Base-by-base conservation (phyloP, 2,888 invertebrate genomes). In the Andrena marginata region DNA sequence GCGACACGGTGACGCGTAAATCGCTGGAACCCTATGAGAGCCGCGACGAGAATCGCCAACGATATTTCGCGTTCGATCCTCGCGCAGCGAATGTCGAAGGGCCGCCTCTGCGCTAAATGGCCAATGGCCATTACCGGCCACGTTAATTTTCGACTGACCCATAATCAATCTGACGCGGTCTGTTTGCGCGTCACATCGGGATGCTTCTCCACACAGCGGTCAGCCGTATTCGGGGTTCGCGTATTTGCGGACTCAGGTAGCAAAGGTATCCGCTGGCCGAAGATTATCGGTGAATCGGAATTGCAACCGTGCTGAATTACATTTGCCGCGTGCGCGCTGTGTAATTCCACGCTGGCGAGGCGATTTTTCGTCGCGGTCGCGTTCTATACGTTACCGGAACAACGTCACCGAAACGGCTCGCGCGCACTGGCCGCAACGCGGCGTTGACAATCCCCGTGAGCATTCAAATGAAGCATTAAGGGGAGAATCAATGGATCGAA, bases 101-200 rank as follows among this genome's bases (percentile, higher is more conserved):
- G 29, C 4, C 10, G 4, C 2, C 4, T 29, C 8, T 13, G 35
- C 64, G 56, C 67, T 74, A 74, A 80, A 62, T 51, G 71, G 63
- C 71, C 69, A 60, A 67, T 67, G 56, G 33, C 70, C 48, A 16
- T 63, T 23, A 42, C 63, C 51, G 79, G 70, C 54, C 42, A 79
- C 64, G 86, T 74, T 84, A 80, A 87, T 87, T 86, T 87, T 77
- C 86, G 48, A 74, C 74, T 72, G 85, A 84, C 67, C 75, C 65
- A 85, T 88, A 84, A 88, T 87, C 85, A 67, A 80, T 51, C 76
- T 69, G 65, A 71, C 78, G 83, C 74, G 81, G 79, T 87, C 71
- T 86, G 76, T 87, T 87, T 88, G 86, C 77, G 68, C 81, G 68
- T 77, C 60, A 71, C 84, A 82, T 77, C 56, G 77, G 70, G 48